Evolutionary conservation across 2,113 vertebrate species (phyloP).

Genomic region (Jaculus jaculus): DNA sequence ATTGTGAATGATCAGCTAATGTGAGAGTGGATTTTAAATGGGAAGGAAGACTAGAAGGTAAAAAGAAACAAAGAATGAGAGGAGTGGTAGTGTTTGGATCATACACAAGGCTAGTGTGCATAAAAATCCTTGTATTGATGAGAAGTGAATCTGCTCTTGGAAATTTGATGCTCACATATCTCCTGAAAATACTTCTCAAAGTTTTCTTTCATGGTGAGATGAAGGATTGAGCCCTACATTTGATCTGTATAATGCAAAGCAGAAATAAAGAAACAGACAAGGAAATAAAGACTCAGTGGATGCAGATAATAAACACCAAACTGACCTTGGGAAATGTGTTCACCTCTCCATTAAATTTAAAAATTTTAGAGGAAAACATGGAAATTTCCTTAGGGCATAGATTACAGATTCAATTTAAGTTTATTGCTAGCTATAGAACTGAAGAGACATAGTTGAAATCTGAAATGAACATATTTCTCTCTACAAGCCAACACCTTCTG

Average conservation of each 20-base stretch:
- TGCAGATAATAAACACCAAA: neutral
- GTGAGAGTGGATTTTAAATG: neutral
- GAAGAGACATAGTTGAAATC: neutral
- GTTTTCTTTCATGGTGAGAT: neutral
- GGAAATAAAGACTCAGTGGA: neutral
- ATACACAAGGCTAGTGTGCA: neutral
- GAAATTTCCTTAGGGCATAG: neutral
- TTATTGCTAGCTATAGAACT: neutral
- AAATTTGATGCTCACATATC: neutral
- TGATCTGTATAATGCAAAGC: neutral
- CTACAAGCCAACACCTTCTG: neutral
- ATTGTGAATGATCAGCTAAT: neutral
- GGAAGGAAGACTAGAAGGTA: neutral
- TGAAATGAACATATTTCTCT: neutral
- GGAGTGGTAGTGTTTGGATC: neutral
- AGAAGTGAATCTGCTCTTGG: neutral
- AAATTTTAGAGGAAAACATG: neutral
- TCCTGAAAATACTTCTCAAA: neutral
- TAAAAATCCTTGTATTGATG: neutral
- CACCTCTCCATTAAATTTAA: neutral
- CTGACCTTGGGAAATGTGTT: neutral
- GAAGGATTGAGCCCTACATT: neutral
- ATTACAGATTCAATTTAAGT: neutral
- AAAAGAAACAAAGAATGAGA: neutral
- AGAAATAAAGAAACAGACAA: neutral